phyloP scores from a whole-genome alignment of 23 tunicate genomes.

The Ciona savignyi region DNA sequence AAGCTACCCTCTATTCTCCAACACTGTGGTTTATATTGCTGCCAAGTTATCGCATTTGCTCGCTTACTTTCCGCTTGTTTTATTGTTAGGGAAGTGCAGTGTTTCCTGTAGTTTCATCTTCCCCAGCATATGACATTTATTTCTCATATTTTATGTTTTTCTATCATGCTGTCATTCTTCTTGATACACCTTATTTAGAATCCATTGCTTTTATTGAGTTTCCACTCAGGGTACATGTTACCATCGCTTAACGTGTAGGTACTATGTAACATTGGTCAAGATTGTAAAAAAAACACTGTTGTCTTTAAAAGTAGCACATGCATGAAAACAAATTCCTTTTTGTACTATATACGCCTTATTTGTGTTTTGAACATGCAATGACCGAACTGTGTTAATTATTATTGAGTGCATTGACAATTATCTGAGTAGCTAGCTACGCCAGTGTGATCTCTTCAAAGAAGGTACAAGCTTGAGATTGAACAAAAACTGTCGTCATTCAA shows the following conservation, averaged over 20 bases:
- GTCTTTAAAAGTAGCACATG: conserved; percentile 47
- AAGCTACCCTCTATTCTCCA: conserved; percentile 46
- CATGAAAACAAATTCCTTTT: conserved; percentile 30
- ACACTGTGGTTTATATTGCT: conserved; percentile 75
- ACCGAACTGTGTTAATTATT: conserved; percentile 49
- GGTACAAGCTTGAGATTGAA: conserved; percentile 37
- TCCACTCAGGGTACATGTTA: conserved; percentile 42
- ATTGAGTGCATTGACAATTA: conserved; percentile 61
- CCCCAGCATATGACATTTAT: conserved; percentile 61
- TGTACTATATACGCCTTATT: conserved; percentile 78
- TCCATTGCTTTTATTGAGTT: conserved; percentile 22
- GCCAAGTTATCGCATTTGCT: conserved; percentile 61
- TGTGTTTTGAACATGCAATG: conserved; percentile 59
- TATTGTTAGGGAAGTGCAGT: conserved; percentile 73
- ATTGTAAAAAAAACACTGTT: conserved; percentile 49
- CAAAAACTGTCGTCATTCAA: conserved; percentile 7
- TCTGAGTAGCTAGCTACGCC: conserved; percentile 57
- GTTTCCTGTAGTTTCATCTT: conserved; percentile 47
- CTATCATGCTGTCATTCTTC: conserved; percentile 28
- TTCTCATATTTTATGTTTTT: conserved; percentile 25
- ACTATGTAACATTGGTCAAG: conserved; percentile 47
- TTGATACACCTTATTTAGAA: conserved; percentile 31
- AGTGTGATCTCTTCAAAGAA: conserved; percentile 54
- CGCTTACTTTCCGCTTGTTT: conserved; percentile 31
- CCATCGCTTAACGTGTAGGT: conserved; percentile 35